A percentile compares a stretch with the other conserved stretches of the same genome.
Conservation (phyloP, 30 jellyfish, hydroid and myxozoan species). For the Euphysa ruthae region DNA sequence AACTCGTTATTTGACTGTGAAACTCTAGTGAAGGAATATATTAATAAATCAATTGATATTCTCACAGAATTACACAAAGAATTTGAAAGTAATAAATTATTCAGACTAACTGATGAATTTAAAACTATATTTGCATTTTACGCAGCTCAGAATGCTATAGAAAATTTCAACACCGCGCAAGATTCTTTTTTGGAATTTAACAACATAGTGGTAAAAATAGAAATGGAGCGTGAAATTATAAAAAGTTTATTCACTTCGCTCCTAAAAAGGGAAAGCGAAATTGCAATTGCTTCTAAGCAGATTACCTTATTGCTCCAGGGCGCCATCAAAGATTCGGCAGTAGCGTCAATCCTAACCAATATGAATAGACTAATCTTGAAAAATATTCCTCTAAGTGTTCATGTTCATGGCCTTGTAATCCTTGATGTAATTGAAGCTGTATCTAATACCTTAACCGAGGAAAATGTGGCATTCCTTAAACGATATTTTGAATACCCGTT, state of each 20-base stretch:
- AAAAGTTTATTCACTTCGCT: background rate
- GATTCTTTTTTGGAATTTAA: background rate
- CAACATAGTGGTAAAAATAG: background rate
- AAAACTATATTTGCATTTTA: background rate
- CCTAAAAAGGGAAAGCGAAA: background rate
- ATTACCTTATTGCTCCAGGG: background rate
- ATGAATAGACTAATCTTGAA: background rate
- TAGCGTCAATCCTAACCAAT: background rate
- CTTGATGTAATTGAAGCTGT: too few relatives aligned
- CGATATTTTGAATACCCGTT: background rate
- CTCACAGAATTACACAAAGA: background rate
- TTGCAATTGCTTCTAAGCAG: background rate
- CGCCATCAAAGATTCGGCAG: background rate
- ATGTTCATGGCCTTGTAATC: background rate
- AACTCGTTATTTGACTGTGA: background rate
- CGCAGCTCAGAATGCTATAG: constrained; percentile 1
- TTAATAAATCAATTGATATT: background rate
- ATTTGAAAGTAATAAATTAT: too few relatives aligned
- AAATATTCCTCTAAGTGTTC: background rate
- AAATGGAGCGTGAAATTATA: background rate
- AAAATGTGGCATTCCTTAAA: background rate
- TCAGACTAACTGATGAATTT: background rate
- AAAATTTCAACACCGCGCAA: background rate
- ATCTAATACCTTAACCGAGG: background rate
- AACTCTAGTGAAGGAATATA: background rate